Evolutionary conservation across 1,140 invertebrate genomes (phyloP), one percentile per base, ranked within the genome.

Genomic region (Sesamia nonagrioides): DNA sequence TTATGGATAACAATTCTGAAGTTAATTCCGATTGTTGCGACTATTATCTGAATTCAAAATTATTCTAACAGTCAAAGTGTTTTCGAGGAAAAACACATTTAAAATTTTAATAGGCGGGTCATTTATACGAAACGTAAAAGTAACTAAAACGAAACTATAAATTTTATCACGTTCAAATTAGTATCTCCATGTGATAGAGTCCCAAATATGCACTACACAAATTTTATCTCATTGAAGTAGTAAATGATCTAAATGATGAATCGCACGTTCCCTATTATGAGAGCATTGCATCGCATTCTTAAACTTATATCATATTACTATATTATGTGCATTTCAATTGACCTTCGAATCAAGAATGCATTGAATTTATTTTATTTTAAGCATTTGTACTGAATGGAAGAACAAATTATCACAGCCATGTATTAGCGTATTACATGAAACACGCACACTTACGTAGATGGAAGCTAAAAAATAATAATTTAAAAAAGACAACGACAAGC

Each of bases 361-460:
- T 72, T n/a, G 18, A 45, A 68, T 18, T 60, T 21, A 42, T 58
- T 42, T 52, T 58, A 60, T 74, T 56, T 56, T 7, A 60, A 61
- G 58, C 45, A 42, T 33, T 60, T 33, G 40, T 48, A 69, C 15
- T 54, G 50, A 77, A 66, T 77, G 50, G 42, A 68, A 33, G 58
- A 45, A 17, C 60, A 56, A 71, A 78, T 58, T 45, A 71, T 17
- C 13, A 35, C 17, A 18, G 27, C 40, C 68, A 68, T 66, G 61
- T 69, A 68, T 60, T 78, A 27, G 48, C 69, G 71, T 75, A 76
- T 80, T 66, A 84, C 84, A 84, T 82, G 80, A 83, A 81, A 78
- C 78, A 75, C 88, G 82, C 86, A 88, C 84, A 84, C 86, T 18
- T 37, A 68, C 81, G 82, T 86, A 86, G 68, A 87, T 84, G 84